Conservation (phyloP, 2,797 vertebrate species). For the Oreochromis grahami region DNA sequence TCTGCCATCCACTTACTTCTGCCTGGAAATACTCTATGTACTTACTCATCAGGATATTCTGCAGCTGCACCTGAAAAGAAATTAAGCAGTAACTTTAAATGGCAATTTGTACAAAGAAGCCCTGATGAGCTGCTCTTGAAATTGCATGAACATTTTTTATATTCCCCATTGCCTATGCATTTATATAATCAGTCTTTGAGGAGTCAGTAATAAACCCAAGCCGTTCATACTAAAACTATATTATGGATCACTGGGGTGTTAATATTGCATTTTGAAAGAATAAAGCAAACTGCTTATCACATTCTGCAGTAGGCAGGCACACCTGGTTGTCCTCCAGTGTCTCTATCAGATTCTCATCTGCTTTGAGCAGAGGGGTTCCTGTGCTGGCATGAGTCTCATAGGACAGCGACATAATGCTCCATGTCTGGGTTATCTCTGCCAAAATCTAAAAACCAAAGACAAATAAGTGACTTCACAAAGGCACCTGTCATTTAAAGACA, state of each 20-base stretch:
- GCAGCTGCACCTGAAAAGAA: conserved; percentile 74
- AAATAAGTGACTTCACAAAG: background rate
- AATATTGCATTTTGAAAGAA: background rate
- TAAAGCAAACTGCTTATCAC: background rate
- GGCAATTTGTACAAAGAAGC: background rate
- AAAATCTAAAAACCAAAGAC: conserved; percentile 53
- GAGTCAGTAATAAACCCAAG: background rate
- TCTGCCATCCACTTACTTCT: conserved; percentile 83
- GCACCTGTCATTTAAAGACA: background rate
- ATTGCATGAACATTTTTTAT: background rate
- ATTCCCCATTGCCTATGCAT: background rate
- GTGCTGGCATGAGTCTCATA: conserved; percentile 72
- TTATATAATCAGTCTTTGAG: background rate
- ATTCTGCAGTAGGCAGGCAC: background rate
- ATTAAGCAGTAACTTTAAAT: background rate
- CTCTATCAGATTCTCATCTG: conserved; percentile 83
- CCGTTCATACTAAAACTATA: background rate
- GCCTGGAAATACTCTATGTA: conserved; percentile 83
- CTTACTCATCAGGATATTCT: conserved; percentile 86
- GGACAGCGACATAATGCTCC: conserved; percentile 74
- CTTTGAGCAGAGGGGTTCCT: conserved; percentile 74
- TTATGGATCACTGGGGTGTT: background rate
- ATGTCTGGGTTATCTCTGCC: conserved; percentile 75
- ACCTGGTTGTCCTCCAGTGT: conserved; percentile 81
- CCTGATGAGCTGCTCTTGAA: background rate